A percentile compares a stretch with the other conserved stretches of the same genome.
phyloP scores from a whole-genome alignment of 2,797 vertebrate species.

The Sardinella longiceps region DNA sequence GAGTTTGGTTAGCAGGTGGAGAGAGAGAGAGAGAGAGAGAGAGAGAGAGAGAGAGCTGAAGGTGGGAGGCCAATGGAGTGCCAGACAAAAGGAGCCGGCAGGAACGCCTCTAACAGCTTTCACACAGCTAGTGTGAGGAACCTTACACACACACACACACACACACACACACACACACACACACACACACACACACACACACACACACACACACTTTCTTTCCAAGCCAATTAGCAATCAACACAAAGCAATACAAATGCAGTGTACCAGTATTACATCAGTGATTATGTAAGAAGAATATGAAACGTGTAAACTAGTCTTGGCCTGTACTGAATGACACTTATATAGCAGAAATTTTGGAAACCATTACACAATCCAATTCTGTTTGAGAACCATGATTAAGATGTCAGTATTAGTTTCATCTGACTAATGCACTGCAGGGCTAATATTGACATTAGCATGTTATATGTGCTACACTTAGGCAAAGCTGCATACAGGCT shows the following conservation, averaged over 20 bases:
- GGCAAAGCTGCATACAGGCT: constrained; percentile 21
- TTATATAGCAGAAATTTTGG: not conserved
- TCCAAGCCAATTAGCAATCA: not conserved
- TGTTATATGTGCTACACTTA: not conserved
- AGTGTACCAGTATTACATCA: not conserved
- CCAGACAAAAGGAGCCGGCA: constrained; percentile 40
- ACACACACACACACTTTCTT: not conserved
- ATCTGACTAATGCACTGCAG: not conserved
- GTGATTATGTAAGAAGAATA: not conserved
- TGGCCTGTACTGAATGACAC: not conserved
- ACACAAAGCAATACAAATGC: not conserved
- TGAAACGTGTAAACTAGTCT: not conserved
- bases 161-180: not conserved
- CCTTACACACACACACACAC: not conserved
- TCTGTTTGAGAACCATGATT: constrained; percentile 9
- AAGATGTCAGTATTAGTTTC: constrained; percentile 13
- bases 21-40: constrained; percentile 28
- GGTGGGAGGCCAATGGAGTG: constrained; percentile 7
- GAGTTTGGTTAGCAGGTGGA: constrained; percentile 45
- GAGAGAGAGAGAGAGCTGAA: constrained; percentile 37
- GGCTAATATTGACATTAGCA: not conserved
- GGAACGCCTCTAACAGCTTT: constrained; percentile 29
- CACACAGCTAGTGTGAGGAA: not conserved
- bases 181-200: not conserved
- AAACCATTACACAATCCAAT: not conserved